A percentile compares a stretch with the other conserved stretches of the same genome.
phyloP scores from a whole-genome alignment of 2,888 invertebrate genomes.

The Caenorhabditis afra region DNA sequence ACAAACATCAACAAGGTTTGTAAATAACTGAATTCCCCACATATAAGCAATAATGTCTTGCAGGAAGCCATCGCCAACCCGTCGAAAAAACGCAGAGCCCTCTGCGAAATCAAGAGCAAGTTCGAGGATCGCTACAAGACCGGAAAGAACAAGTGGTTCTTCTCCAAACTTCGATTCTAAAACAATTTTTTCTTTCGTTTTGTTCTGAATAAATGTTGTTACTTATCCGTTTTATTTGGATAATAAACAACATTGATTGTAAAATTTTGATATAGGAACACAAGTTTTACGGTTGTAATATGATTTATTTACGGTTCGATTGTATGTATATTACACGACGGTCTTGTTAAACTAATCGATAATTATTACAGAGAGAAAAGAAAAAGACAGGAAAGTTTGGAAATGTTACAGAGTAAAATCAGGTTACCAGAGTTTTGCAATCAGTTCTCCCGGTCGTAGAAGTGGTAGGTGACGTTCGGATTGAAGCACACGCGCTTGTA shows the following conservation, averaged over 20 bases:
- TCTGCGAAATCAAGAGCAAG: slow-evolving; percentile 94
- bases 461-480: neutral
- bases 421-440: no score
- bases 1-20: slow-evolving; percentile 85
- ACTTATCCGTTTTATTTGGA: slow-evolving; percentile 11
- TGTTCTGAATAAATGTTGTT: slow-evolving; percentile 60
- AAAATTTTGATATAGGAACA: no score
- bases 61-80: slow-evolving; percentile 94
- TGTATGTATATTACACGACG: no score
- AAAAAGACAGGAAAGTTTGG: no score
- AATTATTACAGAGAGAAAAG: no score
- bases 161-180: slow-evolving; percentile 81
- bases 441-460: neutral
- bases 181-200: slow-evolving; percentile 56
- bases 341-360: no score
- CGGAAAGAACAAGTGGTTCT: slow-evolving; percentile 81
- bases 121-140: slow-evolving; percentile 87
- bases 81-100: slow-evolving; percentile 94
- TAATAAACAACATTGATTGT: neutral
- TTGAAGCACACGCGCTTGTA: slow-evolving; percentile 12
- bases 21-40: no score
- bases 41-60: no score
- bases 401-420: no score
- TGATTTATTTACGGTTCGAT: no score
- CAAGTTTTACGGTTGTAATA: no score